Percentiles rank a stretch among this genome's conserved stretches.
These are phyloP conservation scores for Heterochromis multidens DNA, from an alignment of 2,113 vertebrate species.

Conservation along the genomic window DNA sequence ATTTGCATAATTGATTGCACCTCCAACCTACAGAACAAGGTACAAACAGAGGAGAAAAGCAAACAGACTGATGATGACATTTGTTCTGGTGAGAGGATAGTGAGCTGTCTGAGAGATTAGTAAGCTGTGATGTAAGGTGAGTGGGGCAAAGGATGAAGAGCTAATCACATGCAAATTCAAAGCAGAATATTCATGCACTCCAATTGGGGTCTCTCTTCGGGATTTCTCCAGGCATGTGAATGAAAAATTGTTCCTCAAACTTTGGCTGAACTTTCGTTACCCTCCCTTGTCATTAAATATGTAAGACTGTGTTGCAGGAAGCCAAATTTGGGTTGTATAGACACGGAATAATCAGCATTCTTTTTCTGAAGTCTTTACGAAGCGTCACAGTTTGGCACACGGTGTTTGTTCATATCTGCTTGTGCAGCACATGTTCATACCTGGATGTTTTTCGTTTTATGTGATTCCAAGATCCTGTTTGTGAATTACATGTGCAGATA, in stretches of 20 bases:
- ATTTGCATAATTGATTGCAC: constrained; percentile 74
- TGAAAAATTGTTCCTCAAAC: constrained; percentile 67
- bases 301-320: constrained; percentile 18
- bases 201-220: constrained; percentile 47
- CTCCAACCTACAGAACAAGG: constrained; percentile 31
- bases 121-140: constrained; percentile 50
- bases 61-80: constrained; percentile 47
- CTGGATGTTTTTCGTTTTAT: background rate
- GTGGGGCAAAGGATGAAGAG: constrained; percentile 51
- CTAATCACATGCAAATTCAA: constrained; percentile 68
- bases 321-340: constrained; percentile 4
- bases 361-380: background rate
- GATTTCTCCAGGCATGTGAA: constrained; percentile 54
- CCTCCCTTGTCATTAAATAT: constrained; percentile 52
- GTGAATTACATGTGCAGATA: background rate
- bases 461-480: background rate
- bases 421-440: background rate
- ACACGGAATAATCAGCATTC: background rate
- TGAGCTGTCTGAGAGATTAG: constrained; percentile 50
- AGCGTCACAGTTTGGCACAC: background rate
- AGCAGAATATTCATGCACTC: constrained; percentile 71
- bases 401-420: background rate
- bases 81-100: constrained; percentile 32
- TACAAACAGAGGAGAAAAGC: constrained; percentile 27
- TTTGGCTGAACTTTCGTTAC: constrained; percentile 67